Evolutionary conservation across 2,888 invertebrate species (phyloP), one percentile per base, ranked within the genome.

Genomic region (Orchesellides sinensis): DNA sequence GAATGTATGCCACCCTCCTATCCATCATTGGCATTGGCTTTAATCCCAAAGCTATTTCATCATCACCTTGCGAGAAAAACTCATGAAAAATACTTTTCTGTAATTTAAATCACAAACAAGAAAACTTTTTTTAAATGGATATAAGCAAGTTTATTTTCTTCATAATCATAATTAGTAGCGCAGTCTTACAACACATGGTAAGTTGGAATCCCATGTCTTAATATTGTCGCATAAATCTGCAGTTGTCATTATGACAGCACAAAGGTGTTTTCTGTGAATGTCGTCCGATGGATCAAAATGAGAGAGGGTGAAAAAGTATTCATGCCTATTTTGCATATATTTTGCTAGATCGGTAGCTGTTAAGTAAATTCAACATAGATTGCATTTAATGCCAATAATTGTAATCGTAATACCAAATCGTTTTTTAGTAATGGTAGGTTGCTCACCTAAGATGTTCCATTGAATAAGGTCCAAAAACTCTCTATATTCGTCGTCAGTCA

Each of bases 51-150:
- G 63, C 70, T 0, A 70, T 21, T 23, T 83, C 83, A n/a, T 83
- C 83, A 63, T 83, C 83, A 5, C 83, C 83, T 56, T 83, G 83
- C 6, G 70, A 40, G 25, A 77, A 83, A 21, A 83, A 83, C 21
- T 83, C 83, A n/a, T 70, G 70, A 40, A 83, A 83, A 10, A 83
- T 77, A 45, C 63, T 52, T 83, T 83, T 83, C 81, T 81, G 29
- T 12, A 54, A 40, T n/a, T n/a, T n/a, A n/a, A n/a, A n/a, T n/a
- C n/a, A n/a, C n/a, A 27, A 29, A 23, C 59, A 59, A 19, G 56
- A 23, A 25, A 4, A 10, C 32, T 35, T n/a, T 5, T 65, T 65
- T 23, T 3, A 65, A 12, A 21, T 12, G 5, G 6, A 32, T 35
- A 35, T 65, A 5, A 8, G 25, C 6, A 59, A 25, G 8, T 29